Evolutionary conservation across 2,888 invertebrate species (phyloP).

Genomic region (Empis livida): DNA sequence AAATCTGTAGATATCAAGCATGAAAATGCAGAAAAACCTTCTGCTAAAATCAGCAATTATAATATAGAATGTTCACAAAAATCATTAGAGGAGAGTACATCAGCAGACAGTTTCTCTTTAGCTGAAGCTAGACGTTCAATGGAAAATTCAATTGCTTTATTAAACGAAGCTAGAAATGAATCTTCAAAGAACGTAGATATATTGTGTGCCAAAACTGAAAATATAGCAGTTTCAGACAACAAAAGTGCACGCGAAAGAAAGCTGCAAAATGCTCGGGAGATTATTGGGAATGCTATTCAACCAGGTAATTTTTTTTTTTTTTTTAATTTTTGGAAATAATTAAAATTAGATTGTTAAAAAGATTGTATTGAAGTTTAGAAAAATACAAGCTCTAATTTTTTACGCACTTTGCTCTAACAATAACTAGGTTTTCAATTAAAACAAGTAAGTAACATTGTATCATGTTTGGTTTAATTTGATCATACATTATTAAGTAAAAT

Average conservation of each 20-base stretch:
- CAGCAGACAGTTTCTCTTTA: constrained; percentile 37
- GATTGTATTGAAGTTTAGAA: no score
- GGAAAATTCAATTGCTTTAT: constrained; percentile 49
- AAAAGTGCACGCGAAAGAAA: constrained; percentile 40
- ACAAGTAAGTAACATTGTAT: no score
- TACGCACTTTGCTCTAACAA: no score
- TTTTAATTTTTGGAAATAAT: no score
- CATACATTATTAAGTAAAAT: no score
- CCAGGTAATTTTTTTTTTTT: no score
- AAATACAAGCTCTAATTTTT: no score
- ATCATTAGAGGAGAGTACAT: constrained; percentile 16
- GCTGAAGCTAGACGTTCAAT: constrained; percentile 44
- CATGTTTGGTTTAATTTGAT: no score
- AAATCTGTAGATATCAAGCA: background rate
- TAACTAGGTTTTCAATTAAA: no score
- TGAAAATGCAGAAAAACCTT: constrained; percentile 17
- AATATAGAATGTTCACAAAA: constrained; percentile 13
- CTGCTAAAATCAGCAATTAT: background rate
- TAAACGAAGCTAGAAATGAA: constrained; percentile 39
- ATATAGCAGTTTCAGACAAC: constrained; percentile 25
- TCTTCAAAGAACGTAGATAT: constrained; percentile 34
- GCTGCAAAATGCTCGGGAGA: constrained; percentile 55
- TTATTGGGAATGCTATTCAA: constrained; percentile 56
- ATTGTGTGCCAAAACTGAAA: constrained; percentile 33
- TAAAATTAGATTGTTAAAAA: no score